Evolutionary conservation across 2,113 vertebrate genomes (phyloP).

Genomic region (Strix aluco): DNA sequence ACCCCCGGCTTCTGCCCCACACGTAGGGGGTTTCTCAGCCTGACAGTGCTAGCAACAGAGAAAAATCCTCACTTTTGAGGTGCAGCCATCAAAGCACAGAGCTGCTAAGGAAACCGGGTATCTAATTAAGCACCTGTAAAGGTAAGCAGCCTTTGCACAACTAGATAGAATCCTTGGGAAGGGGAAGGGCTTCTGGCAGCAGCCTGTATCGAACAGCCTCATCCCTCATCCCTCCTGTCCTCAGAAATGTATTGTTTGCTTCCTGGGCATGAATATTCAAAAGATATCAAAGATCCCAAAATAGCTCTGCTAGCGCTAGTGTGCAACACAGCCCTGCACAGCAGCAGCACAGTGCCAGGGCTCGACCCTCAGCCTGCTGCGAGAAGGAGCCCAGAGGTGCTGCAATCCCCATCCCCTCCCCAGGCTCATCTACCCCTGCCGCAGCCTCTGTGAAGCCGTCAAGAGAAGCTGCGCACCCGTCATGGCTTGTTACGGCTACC

Average conservation of each 20-base stretch:
- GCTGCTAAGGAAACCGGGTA: not conserved
- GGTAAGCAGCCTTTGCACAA: not conserved
- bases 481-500: slow-evolving; percentile 83
- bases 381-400: not conserved
- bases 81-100: not conserved
- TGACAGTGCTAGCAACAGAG: not conserved
- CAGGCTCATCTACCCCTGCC: slow-evolving; percentile 83
- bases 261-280: not conserved
- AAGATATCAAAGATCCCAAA: not conserved
- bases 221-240: not conserved
- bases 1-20: rapidly evolving
- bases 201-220: not conserved
- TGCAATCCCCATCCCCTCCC: not conserved
- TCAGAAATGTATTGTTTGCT: not conserved
- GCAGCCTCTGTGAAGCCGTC: slow-evolving; percentile 81
- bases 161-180: not conserved
- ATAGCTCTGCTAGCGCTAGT: not conserved
- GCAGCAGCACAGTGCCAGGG: not conserved
- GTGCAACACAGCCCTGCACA: not conserved
- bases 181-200: not conserved
- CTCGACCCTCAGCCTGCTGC: not conserved
- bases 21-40: not conserved
- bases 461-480: slow-evolving; percentile 83
- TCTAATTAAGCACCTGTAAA: not conserved
- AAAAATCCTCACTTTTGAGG: not conserved